Evolutionary conservation across 2,797 vertebrate genomes (phyloP).

Genomic region (Sebastes aleutianus): DNA sequence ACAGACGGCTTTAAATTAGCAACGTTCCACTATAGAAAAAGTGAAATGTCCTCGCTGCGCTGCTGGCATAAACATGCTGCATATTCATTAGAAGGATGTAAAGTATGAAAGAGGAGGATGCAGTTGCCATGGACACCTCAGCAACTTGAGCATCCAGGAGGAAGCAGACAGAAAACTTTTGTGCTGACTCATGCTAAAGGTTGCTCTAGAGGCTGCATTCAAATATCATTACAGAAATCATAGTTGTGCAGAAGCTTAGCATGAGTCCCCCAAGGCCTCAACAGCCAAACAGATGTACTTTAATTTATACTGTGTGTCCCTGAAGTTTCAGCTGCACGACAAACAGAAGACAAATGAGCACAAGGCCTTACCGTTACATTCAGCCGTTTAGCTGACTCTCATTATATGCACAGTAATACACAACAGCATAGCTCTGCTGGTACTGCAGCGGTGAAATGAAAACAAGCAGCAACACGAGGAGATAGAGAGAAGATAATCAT

Average conservation of each 20-base stretch:
- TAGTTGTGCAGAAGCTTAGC: slow-evolving; percentile 22
- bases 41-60: slow-evolving; percentile 1
- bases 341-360: slow-evolving; percentile 28
- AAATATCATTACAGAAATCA: slow-evolving; percentile 43
- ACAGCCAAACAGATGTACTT: slow-evolving; percentile 26
- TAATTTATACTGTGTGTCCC: slow-evolving; percentile 37
- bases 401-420: not conserved
- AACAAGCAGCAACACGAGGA: not conserved
- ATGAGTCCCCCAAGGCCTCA: not conserved
- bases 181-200: slow-evolving; percentile 38
- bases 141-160: slow-evolving; percentile 9
- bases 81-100: slow-evolving; percentile 40
- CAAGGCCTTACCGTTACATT: not conserved
- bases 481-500: not conserved
- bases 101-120: not conserved
- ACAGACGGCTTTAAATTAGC: not conserved
- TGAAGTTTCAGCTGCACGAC: slow-evolving; percentile 17
- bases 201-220: slow-evolving; percentile 31
- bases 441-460: not conserved
- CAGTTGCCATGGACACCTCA: slow-evolving; percentile 23
- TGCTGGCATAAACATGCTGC: slow-evolving; percentile 34
- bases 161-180: slow-evolving; percentile 27
- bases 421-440: not conserved
- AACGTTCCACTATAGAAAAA: not conserved
- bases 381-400: not conserved